Conservation (phyloP, 2,113 vertebrate genomes). For the Serinus canaria region DNA sequence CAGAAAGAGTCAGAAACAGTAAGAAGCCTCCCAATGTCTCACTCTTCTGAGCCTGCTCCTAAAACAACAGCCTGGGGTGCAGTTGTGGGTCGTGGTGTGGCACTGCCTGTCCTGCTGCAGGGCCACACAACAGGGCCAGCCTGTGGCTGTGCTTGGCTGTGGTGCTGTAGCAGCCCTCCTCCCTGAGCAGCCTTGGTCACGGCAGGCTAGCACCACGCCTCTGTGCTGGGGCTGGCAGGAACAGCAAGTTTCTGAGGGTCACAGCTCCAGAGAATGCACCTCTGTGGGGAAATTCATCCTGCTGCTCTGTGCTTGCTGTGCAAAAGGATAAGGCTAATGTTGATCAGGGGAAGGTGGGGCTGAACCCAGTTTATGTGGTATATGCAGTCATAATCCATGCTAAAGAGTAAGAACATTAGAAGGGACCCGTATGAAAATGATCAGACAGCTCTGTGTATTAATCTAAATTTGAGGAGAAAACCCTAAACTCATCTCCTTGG, state of each 20-base stretch:
- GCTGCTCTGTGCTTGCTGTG: not conserved
- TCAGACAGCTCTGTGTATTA: not conserved
- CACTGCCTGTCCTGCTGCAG: not conserved
- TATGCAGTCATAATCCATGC: not conserved
- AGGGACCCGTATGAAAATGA: not conserved
- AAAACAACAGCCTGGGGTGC: not conserved
- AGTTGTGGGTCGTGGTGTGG: accelerated
- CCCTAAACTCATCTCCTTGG: not conserved
- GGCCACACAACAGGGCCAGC: accelerated
- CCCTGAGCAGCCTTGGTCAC: too few species aligned
- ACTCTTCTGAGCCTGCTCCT: not conserved
- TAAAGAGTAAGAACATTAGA: not conserved
- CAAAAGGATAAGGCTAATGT: not conserved
- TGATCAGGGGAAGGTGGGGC: not conserved
- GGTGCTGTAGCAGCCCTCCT: accelerated
- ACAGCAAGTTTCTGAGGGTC: accelerated
- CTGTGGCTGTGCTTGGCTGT: accelerated
- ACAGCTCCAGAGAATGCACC: accelerated
- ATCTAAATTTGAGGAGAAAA: not conserved
- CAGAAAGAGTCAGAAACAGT: not conserved
- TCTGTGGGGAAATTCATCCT: not conserved
- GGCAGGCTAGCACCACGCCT: not conserved
- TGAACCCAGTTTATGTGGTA: not conserved
- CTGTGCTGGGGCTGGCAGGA: not conserved
- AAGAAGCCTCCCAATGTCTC: not conserved